Evolutionary conservation across 2,888 invertebrate species (phyloP).

Genomic region (Melanophora roralis): DNA sequence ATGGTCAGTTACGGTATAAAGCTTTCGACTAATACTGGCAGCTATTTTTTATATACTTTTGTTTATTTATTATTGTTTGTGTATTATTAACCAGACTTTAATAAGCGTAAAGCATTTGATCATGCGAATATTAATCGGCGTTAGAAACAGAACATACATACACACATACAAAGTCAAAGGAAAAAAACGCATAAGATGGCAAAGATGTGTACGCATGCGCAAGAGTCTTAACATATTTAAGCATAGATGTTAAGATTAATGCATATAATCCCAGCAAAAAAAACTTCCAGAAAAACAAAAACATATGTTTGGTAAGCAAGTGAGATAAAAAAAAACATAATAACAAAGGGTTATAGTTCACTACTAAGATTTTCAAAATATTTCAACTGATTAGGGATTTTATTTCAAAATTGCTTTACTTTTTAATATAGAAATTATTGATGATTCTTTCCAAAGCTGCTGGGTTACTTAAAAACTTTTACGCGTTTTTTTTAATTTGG

Average conservation of each 20-base stretch:
- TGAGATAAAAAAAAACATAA: too few relatives aligned
- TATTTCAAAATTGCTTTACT: too few relatives aligned
- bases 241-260: conserved; percentile 24
- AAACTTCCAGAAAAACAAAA: too few relatives aligned
- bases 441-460: too few relatives aligned
- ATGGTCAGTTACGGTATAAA: too few relatives aligned
- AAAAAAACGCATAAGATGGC: not conserved
- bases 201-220: not conserved
- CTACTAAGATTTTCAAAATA: too few relatives aligned
- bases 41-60: not conserved
- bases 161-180: not conserved
- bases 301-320: too few relatives aligned
- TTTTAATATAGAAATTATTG: too few relatives aligned
- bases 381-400: too few relatives aligned
- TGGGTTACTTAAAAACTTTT: conserved; percentile 11
- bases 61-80: conserved; percentile 31
- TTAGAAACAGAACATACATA: conserved; percentile 25
- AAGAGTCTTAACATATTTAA: not conserved
- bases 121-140: conserved; percentile 65
- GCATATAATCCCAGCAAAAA: not conserved
- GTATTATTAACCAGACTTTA: conserved; percentile 53
- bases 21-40: not conserved
- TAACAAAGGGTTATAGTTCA: too few relatives aligned
- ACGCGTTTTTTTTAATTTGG: conserved; percentile 10
- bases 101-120: conserved; percentile 63